Conservation (phyloP, 2,888 invertebrate genomes). For the Cosmorhoe ocellata region DNA sequence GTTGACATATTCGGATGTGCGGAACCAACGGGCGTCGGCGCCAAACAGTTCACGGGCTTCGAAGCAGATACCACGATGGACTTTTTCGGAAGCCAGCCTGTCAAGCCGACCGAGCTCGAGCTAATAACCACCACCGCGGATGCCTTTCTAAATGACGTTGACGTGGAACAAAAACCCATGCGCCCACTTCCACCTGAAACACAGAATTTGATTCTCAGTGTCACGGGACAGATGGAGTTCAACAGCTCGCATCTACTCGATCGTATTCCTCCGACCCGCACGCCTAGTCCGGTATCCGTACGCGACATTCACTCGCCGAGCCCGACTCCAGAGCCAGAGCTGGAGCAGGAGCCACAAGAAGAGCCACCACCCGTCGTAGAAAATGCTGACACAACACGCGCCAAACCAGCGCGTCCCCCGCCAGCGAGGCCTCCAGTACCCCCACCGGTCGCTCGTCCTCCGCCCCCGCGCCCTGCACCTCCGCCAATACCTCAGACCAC, state of each 20-base stretch:
- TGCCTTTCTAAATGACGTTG: constrained; percentile 44
- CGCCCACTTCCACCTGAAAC: constrained; percentile 89
- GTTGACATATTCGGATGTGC: constrained; percentile 67
- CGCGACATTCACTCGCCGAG: constrained; percentile 92
- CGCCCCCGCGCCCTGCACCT: constrained; percentile 73
- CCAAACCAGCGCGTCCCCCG: constrained; percentile 52
- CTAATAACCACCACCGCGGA: constrained; percentile 58
- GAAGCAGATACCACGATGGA: constrained; percentile 39
- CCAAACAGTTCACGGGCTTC: constrained; percentile 58
- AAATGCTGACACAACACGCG: constrained; percentile 44
- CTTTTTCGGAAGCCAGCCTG: constrained; percentile 49
- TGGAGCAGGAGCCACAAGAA: constrained; percentile 38
- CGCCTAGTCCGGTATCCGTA: constrained; percentile 93
- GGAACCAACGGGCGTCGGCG: constrained; percentile 60
- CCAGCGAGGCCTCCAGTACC: constrained; percentile 51
- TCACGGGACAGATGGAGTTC: constrained; percentile 94
- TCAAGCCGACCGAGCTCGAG: constrained; percentile 70
- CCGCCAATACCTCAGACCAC: constrained; percentile 51
- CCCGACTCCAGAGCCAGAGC: constrained; percentile 87
- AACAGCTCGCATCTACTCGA: constrained; percentile 92
- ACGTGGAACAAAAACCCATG: constrained; percentile 58
- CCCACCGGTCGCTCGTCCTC: constrained; percentile 71
- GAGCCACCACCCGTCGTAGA: constrained; percentile 29
- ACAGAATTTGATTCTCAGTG: constrained; percentile 91
- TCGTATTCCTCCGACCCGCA: constrained; percentile 91